phyloP scores from a whole-genome alignment of 1,140 invertebrate species.

The Lethrus apterus region DNA sequence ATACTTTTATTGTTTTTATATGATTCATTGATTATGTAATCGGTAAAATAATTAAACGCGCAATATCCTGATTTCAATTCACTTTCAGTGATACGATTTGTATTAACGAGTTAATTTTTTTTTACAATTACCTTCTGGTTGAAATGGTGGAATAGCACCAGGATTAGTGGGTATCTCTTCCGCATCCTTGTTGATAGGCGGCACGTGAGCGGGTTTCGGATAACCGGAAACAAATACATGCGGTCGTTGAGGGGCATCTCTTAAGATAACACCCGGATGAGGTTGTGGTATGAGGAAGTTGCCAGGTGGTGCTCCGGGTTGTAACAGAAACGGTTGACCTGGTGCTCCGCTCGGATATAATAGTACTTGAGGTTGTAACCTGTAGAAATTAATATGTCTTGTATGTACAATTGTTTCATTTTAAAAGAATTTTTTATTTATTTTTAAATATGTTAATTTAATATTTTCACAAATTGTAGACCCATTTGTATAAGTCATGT shows the following conservation, averaged over 20 bases:
- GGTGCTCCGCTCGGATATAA: constrained; percentile 26
- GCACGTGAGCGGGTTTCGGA: constrained; percentile 34
- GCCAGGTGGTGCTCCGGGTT: constrained; percentile 33
- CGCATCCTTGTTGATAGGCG: constrained; percentile 38
- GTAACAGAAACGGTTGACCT: constrained; percentile 35
- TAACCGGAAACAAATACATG: constrained; percentile 28
- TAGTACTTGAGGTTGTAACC: constrained; percentile 33
- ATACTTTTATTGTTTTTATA: neutral
- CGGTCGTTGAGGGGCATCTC: constrained; percentile 17
- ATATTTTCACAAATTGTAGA: too few species aligned
- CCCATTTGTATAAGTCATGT: too few species aligned
- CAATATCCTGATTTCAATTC: too few species aligned
- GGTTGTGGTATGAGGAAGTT: constrained; percentile 36
- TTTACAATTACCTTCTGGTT: too few species aligned
- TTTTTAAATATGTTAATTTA: too few species aligned
- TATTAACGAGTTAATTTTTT: too few species aligned
- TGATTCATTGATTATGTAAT: too few species aligned
- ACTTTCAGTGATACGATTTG: too few species aligned
- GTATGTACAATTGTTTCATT: too few species aligned
- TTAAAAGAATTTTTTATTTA: too few species aligned
- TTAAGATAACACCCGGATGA: constrained; percentile 25
- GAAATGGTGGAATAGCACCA: constrained; percentile 5
- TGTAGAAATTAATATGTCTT: constrained; percentile 17
- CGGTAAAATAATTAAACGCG: too few species aligned
- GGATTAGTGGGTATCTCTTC: constrained; percentile 37